phyloP scores from a whole-genome alignment of 2,888 invertebrate genomes.

The Cantharis rustica region DNA sequence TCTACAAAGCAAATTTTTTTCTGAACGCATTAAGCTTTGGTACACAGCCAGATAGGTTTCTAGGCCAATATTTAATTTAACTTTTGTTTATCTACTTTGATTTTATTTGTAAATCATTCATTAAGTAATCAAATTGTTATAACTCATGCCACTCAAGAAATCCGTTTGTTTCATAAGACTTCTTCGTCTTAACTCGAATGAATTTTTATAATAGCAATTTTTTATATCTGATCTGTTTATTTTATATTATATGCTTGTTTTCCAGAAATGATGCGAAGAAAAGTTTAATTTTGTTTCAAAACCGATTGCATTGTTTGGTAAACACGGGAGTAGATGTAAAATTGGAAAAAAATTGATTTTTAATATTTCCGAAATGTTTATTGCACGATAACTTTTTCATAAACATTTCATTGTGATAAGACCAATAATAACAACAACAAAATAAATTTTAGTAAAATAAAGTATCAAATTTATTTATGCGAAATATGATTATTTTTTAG shows the following conservation, averaged over 20 bases:
- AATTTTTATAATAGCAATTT: too few relatives aligned
- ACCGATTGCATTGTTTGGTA: not conserved
- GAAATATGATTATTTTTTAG: too few relatives aligned
- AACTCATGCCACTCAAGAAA: not conserved
- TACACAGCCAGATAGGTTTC: conserved; percentile 31
- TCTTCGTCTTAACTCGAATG: too few relatives aligned
- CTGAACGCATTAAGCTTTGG: conserved; percentile 8
- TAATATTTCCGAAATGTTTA: not conserved
- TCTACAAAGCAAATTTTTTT: not conserved
- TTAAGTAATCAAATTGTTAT: not conserved
- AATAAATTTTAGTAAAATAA: not conserved
- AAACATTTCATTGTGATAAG: not conserved
- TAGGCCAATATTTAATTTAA: conserved; percentile 28
- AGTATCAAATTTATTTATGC: not conserved
- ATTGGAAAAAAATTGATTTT: not conserved
- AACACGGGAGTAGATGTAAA: not conserved
- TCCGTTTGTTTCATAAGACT: too few relatives aligned
- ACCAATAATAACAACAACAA: not conserved
- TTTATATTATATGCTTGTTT: not conserved
- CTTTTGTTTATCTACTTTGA: not conserved
- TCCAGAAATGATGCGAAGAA: not conserved
- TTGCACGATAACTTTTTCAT: not conserved
- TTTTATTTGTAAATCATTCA: not conserved
- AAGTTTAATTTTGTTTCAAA: not conserved
- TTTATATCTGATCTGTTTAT: not conserved